These are phyloP conservation scores for Pasiphila rectangulata DNA, from an alignment of 2,888 invertebrate species.

Conservation along the genomic window DNA sequence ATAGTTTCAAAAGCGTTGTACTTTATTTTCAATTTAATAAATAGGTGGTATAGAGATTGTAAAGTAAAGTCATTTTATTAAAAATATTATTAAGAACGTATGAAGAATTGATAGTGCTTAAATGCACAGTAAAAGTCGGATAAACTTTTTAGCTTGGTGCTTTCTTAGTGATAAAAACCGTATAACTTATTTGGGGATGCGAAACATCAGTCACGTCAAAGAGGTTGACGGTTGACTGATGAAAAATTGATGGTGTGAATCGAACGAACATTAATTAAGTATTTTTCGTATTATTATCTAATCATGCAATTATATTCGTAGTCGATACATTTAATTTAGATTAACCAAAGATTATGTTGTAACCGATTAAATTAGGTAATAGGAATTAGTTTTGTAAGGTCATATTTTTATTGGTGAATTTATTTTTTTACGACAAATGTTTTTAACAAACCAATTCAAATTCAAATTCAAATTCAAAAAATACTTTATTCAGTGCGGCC, in stretches of 20 bases:
- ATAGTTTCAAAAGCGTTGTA: no score
- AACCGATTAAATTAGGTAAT: conserved; percentile 13
- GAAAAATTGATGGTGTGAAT: conserved; percentile 14
- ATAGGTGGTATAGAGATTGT: not conserved
- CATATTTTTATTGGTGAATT: conserved; percentile 7
- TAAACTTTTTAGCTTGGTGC: conserved; percentile 52
- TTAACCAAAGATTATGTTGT: conserved; percentile 14
- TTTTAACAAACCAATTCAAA: not conserved
- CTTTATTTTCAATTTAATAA: conserved; percentile 2
- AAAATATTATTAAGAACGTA: conserved; percentile 6
- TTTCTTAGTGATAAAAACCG: conserved; percentile 30
- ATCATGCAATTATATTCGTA: not conserved
- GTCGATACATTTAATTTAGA: not conserved
- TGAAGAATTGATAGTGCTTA: conserved; percentile 16
- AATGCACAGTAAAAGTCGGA: conserved; percentile 21
- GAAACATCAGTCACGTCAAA: conserved; percentile 10
- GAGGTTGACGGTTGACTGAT: not conserved
- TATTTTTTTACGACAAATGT: conserved; percentile 12
- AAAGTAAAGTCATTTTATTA: not conserved
- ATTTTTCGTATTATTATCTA: conserved; percentile 1
- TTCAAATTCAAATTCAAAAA: no score
- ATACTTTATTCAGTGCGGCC: no score
- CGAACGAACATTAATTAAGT: conserved; percentile 6
- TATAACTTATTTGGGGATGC: conserved; percentile 12
- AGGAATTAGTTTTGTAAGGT: conserved; percentile 21